A percentile compares a stretch with the other conserved stretches of the same genome.
Conservation (phyloP, 1,140 invertebrate species). For the Proctacanthus coquilletti region DNA sequence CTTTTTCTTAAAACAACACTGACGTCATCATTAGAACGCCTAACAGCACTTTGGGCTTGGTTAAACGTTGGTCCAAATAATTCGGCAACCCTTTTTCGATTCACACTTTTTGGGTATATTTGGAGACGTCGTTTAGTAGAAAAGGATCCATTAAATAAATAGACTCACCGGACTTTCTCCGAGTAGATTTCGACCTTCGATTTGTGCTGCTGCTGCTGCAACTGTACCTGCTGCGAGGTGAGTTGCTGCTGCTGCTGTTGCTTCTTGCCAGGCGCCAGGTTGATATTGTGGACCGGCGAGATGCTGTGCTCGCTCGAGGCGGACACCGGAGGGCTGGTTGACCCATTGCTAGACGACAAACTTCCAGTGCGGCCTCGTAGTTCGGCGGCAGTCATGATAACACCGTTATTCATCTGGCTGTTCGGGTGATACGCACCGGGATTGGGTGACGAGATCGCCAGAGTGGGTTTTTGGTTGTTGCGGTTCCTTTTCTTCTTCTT, state of each 20-base stretch:
- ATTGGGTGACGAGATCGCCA: conserved; percentile 32
- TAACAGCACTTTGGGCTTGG: too few relatives aligned
- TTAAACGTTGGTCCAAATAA: too few relatives aligned
- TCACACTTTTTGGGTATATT: too few relatives aligned
- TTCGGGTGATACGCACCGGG: conserved; percentile 5
- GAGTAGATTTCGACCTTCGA: conserved; percentile 63
- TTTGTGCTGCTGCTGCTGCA: conserved; percentile 22
- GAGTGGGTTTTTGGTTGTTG: conserved; percentile 42
- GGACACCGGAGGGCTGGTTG: conserved; percentile 48
- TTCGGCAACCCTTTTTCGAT: too few relatives aligned
- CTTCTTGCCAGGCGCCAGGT: conserved; percentile 9
- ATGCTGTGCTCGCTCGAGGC: conserved; percentile 53
- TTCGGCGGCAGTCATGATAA: conserved; percentile 1
- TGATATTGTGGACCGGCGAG: conserved; percentile 40
- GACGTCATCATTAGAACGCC: too few relatives aligned
- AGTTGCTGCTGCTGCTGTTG: conserved; percentile 14
- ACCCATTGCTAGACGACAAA: conserved; percentile 46
- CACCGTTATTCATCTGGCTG: conserved; percentile 6
- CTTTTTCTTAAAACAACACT: too few relatives aligned
- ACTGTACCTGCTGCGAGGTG: conserved; percentile 9
- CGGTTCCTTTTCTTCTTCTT: conserved; percentile 57
- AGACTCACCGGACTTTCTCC: conserved; percentile 60
- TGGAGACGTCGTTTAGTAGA: too few relatives aligned
- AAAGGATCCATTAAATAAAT: conserved; percentile 1
- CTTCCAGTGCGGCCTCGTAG: conserved; percentile 37